Conservation (phyloP, 2,113 vertebrate genomes). For the Regulus satrapa region DNA sequence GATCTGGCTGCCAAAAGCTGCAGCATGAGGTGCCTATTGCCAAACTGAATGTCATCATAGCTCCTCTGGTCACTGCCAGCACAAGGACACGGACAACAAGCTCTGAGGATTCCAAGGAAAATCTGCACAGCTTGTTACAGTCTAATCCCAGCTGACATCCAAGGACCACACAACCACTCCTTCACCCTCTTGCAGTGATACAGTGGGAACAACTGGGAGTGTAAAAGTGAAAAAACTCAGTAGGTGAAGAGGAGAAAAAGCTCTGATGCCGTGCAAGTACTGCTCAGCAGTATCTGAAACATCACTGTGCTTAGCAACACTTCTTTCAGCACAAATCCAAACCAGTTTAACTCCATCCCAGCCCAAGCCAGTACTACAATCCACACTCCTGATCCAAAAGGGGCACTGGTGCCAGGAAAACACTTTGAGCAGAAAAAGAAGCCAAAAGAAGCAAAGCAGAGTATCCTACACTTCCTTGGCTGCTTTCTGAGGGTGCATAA, state of each 20-base stretch:
- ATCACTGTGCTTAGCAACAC: background rate
- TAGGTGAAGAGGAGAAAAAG: background rate
- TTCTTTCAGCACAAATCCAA: background rate
- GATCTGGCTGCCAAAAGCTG: background rate
- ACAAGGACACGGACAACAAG: background rate
- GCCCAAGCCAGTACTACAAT: background rate
- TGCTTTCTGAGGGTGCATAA: background rate
- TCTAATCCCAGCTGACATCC: background rate
- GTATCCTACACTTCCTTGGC: background rate
- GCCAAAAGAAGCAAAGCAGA: background rate
- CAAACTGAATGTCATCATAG: background rate
- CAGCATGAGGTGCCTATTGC: background rate
- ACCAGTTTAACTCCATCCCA: background rate
- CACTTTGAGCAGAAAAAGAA: background rate
- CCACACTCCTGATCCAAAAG: background rate
- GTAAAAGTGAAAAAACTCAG: background rate
- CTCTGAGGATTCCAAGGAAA: background rate
- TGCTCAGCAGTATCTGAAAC: background rate
- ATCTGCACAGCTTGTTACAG: background rate
- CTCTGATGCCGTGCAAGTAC: background rate
- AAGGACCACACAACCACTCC: accelerated
- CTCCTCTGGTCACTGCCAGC: background rate
- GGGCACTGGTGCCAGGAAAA: background rate
- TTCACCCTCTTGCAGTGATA: background rate
- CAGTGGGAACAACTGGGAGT: accelerated